These are phyloP conservation scores for Darevskia nairensis DNA, from an alignment of 2,797 vertebrate genomes.

Conservation along the genomic window DNA sequence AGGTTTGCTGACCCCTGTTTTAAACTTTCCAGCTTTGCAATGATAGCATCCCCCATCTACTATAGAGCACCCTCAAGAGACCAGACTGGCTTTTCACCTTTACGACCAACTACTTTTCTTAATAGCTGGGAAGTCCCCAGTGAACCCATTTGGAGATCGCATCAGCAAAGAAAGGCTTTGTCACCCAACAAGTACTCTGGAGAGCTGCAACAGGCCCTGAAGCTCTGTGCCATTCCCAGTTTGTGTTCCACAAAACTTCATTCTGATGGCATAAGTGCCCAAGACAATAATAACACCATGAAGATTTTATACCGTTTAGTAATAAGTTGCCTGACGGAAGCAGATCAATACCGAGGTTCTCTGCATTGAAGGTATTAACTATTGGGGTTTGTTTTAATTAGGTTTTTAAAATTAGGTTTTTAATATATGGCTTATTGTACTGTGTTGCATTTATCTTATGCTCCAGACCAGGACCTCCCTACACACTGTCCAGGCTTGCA, in stretches of 20 bases:
- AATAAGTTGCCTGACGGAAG: not conserved
- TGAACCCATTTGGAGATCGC: not conserved
- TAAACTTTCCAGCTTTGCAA: not conserved
- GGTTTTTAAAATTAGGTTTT: too few species aligned
- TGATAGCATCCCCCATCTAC: not conserved
- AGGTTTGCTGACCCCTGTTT: not conserved
- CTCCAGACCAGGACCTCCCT: too few species aligned
- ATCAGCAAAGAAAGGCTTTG: not conserved
- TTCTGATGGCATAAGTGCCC: not conserved
- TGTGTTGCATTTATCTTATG: too few species aligned
- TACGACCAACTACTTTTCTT: not conserved
- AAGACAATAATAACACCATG: not conserved
- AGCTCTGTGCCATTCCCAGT: not conserved
- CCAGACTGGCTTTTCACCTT: not conserved
- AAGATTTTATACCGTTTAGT: not conserved
- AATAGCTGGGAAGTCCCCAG: not conserved
- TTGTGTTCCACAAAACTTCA: not conserved
- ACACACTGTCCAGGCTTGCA: too few species aligned
- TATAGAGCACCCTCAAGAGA: not conserved
- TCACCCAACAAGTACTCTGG: not conserved
- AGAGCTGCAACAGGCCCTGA: not conserved
- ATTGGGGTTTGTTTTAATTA: too few species aligned
- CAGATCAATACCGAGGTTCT: not conserved
- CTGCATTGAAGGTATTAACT: too few species aligned
- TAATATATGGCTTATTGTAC: too few species aligned